These are phyloP conservation scores for Stegophylla sp. DNA, from an alignment of 2,888 invertebrate genomes.

Conservation along the genomic window DNA sequence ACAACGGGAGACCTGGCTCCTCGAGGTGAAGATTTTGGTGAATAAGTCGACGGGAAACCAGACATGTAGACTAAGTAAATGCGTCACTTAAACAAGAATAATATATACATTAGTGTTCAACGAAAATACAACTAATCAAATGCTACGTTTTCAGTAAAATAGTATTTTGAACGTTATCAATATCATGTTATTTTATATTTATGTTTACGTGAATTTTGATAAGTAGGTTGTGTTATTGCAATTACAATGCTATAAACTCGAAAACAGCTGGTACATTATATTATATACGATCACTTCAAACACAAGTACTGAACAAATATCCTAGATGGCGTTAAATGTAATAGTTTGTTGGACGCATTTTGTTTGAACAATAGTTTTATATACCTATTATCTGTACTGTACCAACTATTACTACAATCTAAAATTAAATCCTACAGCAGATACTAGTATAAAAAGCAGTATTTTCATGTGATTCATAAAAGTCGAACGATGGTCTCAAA, in stretches of 20 bases:
- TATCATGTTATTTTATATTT: slow-evolving; percentile 13
- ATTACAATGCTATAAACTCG: too few species aligned
- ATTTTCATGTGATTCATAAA: too few species aligned
- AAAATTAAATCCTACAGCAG: too few species aligned
- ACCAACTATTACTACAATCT: too few species aligned
- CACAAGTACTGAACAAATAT: neutral
- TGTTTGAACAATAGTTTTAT: too few species aligned
- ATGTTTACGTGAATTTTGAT: slow-evolving; percentile 53
- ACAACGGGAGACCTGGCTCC: slow-evolving; percentile 95
- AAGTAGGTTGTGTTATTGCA: slow-evolving; percentile 17
- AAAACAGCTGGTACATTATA: slow-evolving; percentile 21
- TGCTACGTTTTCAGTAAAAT: neutral
- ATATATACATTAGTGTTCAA: neutral
- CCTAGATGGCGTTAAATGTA: neutral
- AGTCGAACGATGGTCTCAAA: too few species aligned
- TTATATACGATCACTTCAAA: too few species aligned
- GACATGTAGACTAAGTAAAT: slow-evolving; percentile 50
- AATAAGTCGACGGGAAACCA: slow-evolving; percentile 69
- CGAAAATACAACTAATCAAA: neutral
- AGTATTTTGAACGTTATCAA: slow-evolving; percentile 49
- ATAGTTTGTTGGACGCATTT: too few species aligned
- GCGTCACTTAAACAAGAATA: slow-evolving; percentile 15
- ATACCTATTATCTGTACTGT: too few species aligned
- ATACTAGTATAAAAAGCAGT: too few species aligned
- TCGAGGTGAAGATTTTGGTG: slow-evolving; percentile 91